Evolutionary conservation across 2,888 invertebrate species (phyloP), one percentile per base, ranked within the genome.

Genomic region (Lumbricus terrestris): DNA sequence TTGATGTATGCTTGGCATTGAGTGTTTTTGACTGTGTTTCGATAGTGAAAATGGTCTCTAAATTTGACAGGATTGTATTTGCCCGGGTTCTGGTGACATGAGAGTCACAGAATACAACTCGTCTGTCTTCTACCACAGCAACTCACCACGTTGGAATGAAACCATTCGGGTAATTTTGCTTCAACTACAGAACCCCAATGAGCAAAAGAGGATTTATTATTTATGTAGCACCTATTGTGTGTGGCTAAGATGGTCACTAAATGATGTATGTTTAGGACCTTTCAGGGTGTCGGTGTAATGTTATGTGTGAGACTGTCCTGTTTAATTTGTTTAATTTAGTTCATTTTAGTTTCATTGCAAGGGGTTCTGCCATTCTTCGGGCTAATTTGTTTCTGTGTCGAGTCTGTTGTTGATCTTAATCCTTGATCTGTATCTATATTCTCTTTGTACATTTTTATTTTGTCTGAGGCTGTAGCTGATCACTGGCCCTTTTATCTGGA

Each of bases 81-180:
- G 97, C 96, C 97, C 97, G 85, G 98, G 98, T 0, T 97, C 97
- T 82, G 97, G 98, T 1, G 96, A 96, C 90, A 85, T 92, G 0
- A 97, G 97, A 42, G 91, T 93, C 13, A 93, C 96, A 0, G 96
- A 96, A 92, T 98, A 98, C 95, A 97, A 97, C 94, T 98, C 98
- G 29, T 96, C 97, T 94, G 97, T 98, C 38, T 96, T 98, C 93
- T 98, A 98, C 94, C 98, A 99, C 95, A 97, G 97, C 95, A 98
- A 98, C 95, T 97, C 97, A 42, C 98, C 98, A 0, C 96, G 97
- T 91, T 99, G 98, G 98, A 97, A 97, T 91, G 98, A 98, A 95
- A 97, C 97, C 93, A 90, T 92, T 47, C 91, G 90, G 90, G 92
- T 92, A 90, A 82, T 69, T 69, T 29, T 88, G 35, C 11, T 38